Evolutionary conservation across 2,888 invertebrate species (phyloP).

Genomic region (Athetis lepigone): DNA sequence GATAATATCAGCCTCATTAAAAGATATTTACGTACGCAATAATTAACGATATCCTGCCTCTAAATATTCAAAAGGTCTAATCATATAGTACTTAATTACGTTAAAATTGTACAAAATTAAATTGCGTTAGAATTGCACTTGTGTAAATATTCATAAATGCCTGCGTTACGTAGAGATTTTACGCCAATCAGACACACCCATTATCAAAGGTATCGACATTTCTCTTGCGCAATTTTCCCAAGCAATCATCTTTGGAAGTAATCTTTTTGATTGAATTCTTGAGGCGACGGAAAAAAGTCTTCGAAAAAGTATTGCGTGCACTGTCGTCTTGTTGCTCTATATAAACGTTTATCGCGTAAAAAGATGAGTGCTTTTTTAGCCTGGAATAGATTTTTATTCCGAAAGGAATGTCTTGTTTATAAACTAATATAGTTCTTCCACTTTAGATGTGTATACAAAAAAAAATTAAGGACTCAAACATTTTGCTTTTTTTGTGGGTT

Average conservation of each 20-base stretch:
- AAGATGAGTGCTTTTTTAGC: not conserved
- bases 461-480: too few species aligned
- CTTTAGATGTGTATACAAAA: too few species aligned
- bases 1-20: conserved; percentile 9
- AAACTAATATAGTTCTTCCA: not conserved
- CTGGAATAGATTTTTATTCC: not conserved
- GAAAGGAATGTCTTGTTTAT: not conserved
- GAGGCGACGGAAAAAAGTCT: conserved; percentile 42
- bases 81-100: not conserved
- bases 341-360: not conserved
- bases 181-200: conserved; percentile 23
- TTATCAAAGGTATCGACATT: conserved; percentile 42
- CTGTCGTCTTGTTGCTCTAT: conserved; percentile 2
- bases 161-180: conserved; percentile 29
- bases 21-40: conserved; percentile 7
- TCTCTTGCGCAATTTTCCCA: conserved; percentile 62
- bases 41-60: conserved; percentile 23
- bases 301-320: conserved; percentile 25
- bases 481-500: too few species aligned
- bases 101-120: not conserved
- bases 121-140: not conserved
- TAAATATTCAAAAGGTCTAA: conserved; percentile 6
- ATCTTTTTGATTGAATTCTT: conserved; percentile 66
- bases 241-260: conserved; percentile 64
- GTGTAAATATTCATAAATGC: conserved; percentile 18